Evolutionary conservation across 2,888 invertebrate genomes (phyloP), one percentile per base, ranked within the genome.

Genomic region (Sussaba pulchella): DNA sequence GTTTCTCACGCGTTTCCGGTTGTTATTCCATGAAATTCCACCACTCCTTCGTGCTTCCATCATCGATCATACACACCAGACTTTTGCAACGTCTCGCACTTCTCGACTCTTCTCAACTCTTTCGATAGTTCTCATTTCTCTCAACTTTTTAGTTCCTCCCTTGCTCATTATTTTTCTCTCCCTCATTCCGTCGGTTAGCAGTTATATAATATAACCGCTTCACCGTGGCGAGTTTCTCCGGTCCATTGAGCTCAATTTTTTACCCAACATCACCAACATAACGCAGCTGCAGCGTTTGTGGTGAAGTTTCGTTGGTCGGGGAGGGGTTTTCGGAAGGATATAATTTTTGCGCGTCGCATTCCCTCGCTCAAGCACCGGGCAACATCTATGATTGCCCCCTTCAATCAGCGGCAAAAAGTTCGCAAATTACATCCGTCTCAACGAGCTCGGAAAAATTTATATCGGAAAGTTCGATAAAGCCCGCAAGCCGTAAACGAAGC

Each of bases 371-470:
- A 75, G 66, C 66, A 69, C 71, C 76, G 43, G 26, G 69, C 57
- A 76, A 52, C 59, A 41, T 63, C 67, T 54, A 76, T 61, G 71
- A 72, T 76, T 72, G 72, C 80, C 54, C 80, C 76, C 54, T 75
- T 76, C 80, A 76, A 80, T 80, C 80, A 72, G 67, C 59, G 54
- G 54, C 9, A 45, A 10, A 4, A 84, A 83, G 81, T 83, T 84
- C 9, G 76, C 47, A 82, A 82, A 76, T 84, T 82, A 78, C 75
- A 67, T 81, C 72, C 83, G 77, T 82, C 67, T 74, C 81, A 81
- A 77, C 63, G 81, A 78, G 52, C 72, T 72, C 73, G 63, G 71
- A 83, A n/a, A n/a, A 82, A 83, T 81, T 81, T 84, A 83, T 84
- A 81, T 83, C 69, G 19, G 39, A 76, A 63, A 78, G 82, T 82